Evolutionary conservation across 2,797 vertebrate genomes (phyloP), one percentile per base, ranked within the genome.

Genomic region (Rhodeus uyekii): DNA sequence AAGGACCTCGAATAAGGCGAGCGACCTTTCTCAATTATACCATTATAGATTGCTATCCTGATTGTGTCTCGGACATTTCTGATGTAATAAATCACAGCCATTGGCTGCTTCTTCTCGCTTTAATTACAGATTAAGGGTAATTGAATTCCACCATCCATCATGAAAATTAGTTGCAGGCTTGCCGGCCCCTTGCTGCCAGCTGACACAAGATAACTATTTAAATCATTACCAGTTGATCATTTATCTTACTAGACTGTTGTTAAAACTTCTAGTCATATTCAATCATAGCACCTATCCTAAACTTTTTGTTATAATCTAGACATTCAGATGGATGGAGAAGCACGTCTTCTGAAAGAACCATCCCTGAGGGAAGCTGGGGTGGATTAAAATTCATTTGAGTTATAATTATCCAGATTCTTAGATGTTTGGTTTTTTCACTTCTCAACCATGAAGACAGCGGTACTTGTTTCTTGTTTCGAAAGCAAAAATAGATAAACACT

Each of bases 91-190:
- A 82, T 82, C 80, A 82, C 69, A 38, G 71, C 61, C 36, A 65
- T 58, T 76, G 61, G 80, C 34, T 55, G 80, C 46, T 38, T 65
- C 71, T 75, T 75, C 71, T 44, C 24, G 16, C 42, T 75, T 82
- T 82, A 82, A 82, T 82, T 82, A 67, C 80, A 82, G 46, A 76
- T 82, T 82, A 82, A 82, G 46, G 72, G 60, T 67, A 82, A 82
- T 76, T 82, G 61, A 82, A 82, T 76, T 76, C 80, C 48, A 19
- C 80, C 80, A 76, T 82, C 80, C 71, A 82, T 82, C 80, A 82
- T 34, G 60, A 76, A 82, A 82, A 82, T 75, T 53, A 75, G 60
- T 76, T 50, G 68, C 34, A 48, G 55, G 34, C 78, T 80, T 46
- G 32, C 22, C 34, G 58, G 74, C 32, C 58, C 60, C 34, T 73